Evolutionary conservation across 2,113 vertebrate species (phyloP), one percentile per base, ranked within the genome.

Genomic region (Acinonyx jubatus): DNA sequence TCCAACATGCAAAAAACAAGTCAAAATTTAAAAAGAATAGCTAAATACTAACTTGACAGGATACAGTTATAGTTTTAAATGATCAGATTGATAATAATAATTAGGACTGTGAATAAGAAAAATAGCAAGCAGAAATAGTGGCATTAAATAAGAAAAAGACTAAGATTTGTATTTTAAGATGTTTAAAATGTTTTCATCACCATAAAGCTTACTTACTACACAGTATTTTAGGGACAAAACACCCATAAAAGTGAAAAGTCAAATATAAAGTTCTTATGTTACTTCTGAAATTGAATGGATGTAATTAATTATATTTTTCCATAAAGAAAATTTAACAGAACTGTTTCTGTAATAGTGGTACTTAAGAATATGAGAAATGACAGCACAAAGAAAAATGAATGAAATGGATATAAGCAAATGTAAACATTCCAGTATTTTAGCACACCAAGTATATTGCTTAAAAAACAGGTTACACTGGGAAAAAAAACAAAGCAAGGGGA

Each of bases 1-100:
- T 98, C 97, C 98, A 98, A 96, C 99, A 99, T 99, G 98, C 98
- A 99, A 97, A 98, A 98, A 96, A 92, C 91, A 97, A 98, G 97
- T 94, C 96, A 90, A 97, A 98, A 98, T 86, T 94, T 84, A 97
- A 97, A 96, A 82, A 96, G 93, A 98, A 96, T 18, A 95, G 96
- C 94, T 98, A 97, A 97, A 95, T 87, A 97, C 94, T 98, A 98
- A 93, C 96, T 97, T 96, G 92, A 92, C 97, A 98, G 93, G 29
- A 97, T 33, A 16, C 5, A 96, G 81, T 96, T 89, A 97, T 38
- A 98, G 85, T 94, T 98, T 97, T 81, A 97, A 96, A 91, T 33
- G 89, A 87, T 55, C 33, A 14, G 41, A 95, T 98, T 98, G 98
- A 98, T 97, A 98, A 98, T 98, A 98, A 98, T 97, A 98, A 98